Percentiles rank a stretch among this genome's conserved stretches.
Evolutionary conservation across 1,140 invertebrate genomes (phyloP).

Genomic region (Tribolium castaneum): DNA sequence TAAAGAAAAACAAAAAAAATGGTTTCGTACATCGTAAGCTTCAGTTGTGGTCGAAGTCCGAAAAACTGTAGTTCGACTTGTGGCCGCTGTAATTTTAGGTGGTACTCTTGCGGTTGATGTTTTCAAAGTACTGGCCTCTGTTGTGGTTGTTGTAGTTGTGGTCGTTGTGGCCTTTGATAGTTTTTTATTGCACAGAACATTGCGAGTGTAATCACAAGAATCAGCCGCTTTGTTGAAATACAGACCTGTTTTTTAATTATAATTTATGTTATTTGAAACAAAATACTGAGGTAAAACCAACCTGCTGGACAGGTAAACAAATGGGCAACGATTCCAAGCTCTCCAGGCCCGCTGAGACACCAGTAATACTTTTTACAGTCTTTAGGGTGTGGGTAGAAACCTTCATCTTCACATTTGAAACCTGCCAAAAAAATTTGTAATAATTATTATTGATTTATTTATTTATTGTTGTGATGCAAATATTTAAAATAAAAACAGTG

Average conservation of each 20-base stretch:
- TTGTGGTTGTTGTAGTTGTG: slow-evolving; percentile 64
- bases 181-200: slow-evolving; percentile 81
- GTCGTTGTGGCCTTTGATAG: slow-evolving; percentile 66
- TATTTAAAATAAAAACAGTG: neutral
- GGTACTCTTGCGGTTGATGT: slow-evolving; percentile 56
- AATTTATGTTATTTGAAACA: neutral
- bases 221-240: slow-evolving; percentile 92
- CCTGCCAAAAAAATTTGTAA: slow-evolving; percentile 66
- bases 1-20: neutral
- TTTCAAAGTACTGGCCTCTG: slow-evolving; percentile 61
- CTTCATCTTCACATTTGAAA: slow-evolving; percentile 93
- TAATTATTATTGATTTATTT: neutral
- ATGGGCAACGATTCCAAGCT: slow-evolving; percentile 90
- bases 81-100: slow-evolving; percentile 62
- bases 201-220: slow-evolving; percentile 91
- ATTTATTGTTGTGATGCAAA: neutral
- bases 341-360: slow-evolving; percentile 90
- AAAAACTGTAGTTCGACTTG: slow-evolving; percentile 60
- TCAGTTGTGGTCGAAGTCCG: slow-evolving; percentile 58
- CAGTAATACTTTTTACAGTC: slow-evolving; percentile 96
- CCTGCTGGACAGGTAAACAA: slow-evolving; percentile 94
- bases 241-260: slow-evolving; percentile 68
- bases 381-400: slow-evolving; percentile 91
- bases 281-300: slow-evolving; percentile 53
- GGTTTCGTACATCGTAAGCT: slow-evolving; percentile 46